A percentile compares a stretch with the other conserved stretches of the same genome.
phyloP scores from a whole-genome alignment of 2,797 vertebrate species.

The Sebastes hopkinsi region DNA sequence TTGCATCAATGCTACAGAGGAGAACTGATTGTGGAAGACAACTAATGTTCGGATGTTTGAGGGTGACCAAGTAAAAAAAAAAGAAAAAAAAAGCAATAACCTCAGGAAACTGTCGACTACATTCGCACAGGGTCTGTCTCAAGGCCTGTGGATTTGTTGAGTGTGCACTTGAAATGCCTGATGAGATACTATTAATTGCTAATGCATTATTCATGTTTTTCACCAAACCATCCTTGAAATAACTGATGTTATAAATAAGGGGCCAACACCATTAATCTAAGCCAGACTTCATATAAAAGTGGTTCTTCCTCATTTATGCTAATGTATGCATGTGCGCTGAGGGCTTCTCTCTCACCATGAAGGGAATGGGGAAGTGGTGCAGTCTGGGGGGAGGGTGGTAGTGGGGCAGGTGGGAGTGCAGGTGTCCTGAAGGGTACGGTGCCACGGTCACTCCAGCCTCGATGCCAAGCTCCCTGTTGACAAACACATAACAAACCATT shows the following conservation, averaged over 20 bases:
- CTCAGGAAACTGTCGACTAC: slow-evolving; percentile 16
- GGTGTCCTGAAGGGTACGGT: slow-evolving; percentile 92
- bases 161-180: slow-evolving; percentile 68
- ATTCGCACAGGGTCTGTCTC: slow-evolving; percentile 28
- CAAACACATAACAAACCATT: slow-evolving; percentile 14
- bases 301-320: slow-evolving; percentile 68
- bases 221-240: slow-evolving; percentile 75
- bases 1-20: background rate
- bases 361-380: slow-evolving; percentile 95
- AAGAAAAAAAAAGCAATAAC: background rate
- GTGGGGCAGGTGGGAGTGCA: slow-evolving; percentile 96
- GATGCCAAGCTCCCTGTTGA: slow-evolving; percentile 94
- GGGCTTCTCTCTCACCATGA: slow-evolving; percentile 89
- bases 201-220: slow-evolving; percentile 77
- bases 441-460: slow-evolving; percentile 96
- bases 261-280: slow-evolving; percentile 65
- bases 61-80: background rate
- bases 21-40: background rate
- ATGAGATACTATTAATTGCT: slow-evolving; percentile 70
- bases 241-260: slow-evolving; percentile 70
- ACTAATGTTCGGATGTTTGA: slow-evolving; percentile 8
- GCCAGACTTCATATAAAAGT: slow-evolving; percentile 60
- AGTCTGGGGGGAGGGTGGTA: slow-evolving; percentile 96
- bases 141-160: slow-evolving; percentile 57
- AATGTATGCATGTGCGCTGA: slow-evolving; percentile 65